Percentiles rank a stretch among this genome's conserved stretches.
phyloP scores from a whole-genome alignment of 2,797 vertebrate genomes.

The Labroides dimidiatus region DNA sequence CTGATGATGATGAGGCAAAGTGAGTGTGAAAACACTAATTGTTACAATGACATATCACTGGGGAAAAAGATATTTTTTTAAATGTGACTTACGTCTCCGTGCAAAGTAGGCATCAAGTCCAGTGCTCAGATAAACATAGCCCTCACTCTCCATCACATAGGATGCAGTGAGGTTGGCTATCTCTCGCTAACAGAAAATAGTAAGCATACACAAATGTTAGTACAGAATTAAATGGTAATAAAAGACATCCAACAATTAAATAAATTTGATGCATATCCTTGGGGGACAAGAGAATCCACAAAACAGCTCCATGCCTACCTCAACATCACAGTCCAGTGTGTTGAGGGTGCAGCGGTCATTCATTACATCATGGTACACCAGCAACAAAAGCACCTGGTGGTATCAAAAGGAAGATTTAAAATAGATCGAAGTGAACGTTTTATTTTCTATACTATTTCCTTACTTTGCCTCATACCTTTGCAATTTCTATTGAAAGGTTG shows the following conservation, averaged over 20 bases:
- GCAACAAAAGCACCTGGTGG: slow-evolving; percentile 87
- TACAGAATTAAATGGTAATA: background rate
- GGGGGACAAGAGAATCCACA: background rate
- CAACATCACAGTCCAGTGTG: slow-evolving; percentile 83
- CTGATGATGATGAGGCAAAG: background rate
- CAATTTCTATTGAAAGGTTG: slow-evolving; percentile 85
- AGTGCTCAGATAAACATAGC: slow-evolving; percentile 82
- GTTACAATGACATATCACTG: background rate
- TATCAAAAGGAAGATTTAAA: slow-evolving; percentile 24
- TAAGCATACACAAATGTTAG: background rate
- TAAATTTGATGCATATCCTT: background rate
- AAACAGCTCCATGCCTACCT: slow-evolving; percentile 80
- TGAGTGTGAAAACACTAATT: background rate
- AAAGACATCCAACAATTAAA: background rate
- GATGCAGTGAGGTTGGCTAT: slow-evolving; percentile 85
- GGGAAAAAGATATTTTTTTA: background rate
- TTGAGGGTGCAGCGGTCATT: slow-evolving; percentile 84
- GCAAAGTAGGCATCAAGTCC: slow-evolving; percentile 87
- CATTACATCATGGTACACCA: slow-evolving; percentile 89
- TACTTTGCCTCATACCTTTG: slow-evolving; percentile 86
- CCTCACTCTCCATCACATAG: slow-evolving; percentile 89
- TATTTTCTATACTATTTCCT: background rate
- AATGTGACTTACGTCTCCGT: slow-evolving; percentile 81
- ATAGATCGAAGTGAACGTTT: background rate
- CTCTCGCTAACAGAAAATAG: slow-evolving; percentile 80